Conservation (phyloP, 2,888 invertebrate genomes). For the Neuroscelio doddi region DNA sequence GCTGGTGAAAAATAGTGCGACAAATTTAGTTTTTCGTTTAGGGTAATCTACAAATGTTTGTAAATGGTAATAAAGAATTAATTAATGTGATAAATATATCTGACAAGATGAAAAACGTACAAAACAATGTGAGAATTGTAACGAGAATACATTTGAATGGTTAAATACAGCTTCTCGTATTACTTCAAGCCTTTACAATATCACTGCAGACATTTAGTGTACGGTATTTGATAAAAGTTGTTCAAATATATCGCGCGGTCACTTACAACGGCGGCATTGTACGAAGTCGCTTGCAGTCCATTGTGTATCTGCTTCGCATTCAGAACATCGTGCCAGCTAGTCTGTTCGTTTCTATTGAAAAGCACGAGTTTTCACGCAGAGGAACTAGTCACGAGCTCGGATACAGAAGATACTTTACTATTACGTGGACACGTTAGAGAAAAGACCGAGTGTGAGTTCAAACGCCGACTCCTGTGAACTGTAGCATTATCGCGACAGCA, state of each 20-base stretch:
- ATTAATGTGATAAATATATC: conserved; percentile 14
- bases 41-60: too few relatives aligned
- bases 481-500: conserved; percentile 10
- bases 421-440: conserved; percentile 4
- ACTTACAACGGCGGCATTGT: conserved; percentile 55
- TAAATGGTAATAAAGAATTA: too few relatives aligned
- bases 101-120: too few relatives aligned
- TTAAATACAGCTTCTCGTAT: conserved; percentile 31
- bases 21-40: too few relatives aligned
- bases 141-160: conserved; percentile 25
- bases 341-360: conserved; percentile 44
- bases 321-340: conserved; percentile 37
- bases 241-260: conserved; percentile 62
- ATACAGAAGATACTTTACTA: conserved; percentile 18
- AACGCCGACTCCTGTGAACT: conserved; percentile 1
- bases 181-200: conserved; percentile 55
- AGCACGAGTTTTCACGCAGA: conserved; percentile 38
- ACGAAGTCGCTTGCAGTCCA: conserved; percentile 51
- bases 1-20: too few relatives aligned
- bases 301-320: conserved; percentile 50
- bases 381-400: conserved; percentile 19
- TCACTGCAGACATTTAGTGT: conserved; percentile 56
- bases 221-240: conserved; percentile 63
- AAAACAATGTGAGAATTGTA: conserved; percentile 28
- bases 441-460: conserved; percentile 14